Evolutionary conservation across 2,113 vertebrate genomes (phyloP).

Genomic region (Marcusenius ussheri): DNA sequence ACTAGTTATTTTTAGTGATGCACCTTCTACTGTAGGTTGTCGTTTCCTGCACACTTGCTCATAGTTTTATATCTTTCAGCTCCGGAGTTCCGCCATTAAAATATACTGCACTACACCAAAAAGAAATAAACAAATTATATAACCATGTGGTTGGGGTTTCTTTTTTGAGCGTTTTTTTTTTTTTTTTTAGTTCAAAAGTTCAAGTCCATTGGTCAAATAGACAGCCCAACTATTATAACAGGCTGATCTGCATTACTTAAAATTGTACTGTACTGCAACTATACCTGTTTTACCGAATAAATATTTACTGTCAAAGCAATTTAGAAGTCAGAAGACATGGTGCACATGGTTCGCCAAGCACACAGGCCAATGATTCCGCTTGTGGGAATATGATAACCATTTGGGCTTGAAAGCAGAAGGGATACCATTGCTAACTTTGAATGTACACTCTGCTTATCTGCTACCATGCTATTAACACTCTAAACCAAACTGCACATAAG

Average conservation of each 20-base stretch:
- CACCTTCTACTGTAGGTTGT: background rate
- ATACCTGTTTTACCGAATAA: background rate
- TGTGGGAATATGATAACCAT: background rate
- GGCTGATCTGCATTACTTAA: background rate
- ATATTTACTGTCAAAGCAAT: background rate
- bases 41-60: background rate
- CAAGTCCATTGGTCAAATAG: background rate
- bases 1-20: background rate
- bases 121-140: background rate
- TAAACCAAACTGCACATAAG: slow-evolving; percentile 86
- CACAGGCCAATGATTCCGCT: background rate
- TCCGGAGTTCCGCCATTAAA: background rate
- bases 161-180: background rate
- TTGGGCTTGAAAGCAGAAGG: slow-evolving; percentile 53
- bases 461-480: slow-evolving; percentile 67
- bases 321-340: background rate
- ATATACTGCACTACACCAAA: background rate
- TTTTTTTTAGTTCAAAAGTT: background rate
- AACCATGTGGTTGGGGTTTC: background rate
- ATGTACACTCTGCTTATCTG: slow-evolving; percentile 73
- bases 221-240: background rate
- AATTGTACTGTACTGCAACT: background rate
- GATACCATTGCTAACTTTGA: slow-evolving; percentile 30
- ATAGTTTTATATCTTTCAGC: background rate
- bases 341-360: background rate